Conservation (phyloP, 2,113 vertebrate genomes). For the Coracopsis vasa region DNA sequence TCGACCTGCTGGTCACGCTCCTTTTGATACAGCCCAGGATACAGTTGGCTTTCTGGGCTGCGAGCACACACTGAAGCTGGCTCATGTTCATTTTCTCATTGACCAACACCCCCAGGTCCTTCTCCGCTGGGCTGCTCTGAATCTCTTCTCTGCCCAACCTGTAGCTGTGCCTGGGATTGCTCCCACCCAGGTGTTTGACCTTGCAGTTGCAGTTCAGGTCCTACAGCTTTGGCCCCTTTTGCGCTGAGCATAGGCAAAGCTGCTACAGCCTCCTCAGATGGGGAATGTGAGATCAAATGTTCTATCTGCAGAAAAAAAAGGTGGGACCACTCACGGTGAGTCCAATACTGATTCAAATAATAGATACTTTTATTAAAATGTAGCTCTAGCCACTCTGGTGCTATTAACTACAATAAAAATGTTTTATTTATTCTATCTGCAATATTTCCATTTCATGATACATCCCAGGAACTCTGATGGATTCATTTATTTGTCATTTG, state of each 20-base stretch:
- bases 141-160: no score
- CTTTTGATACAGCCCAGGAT: no score
- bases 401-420: slow-evolving; percentile 52
- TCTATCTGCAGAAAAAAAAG: neutral
- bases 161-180: no score
- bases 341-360: neutral
- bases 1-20: no score
- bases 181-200: no score
- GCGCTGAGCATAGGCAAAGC: neutral
- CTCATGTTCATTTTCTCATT: no score
- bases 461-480: neutral
- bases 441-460: slow-evolving; percentile 45
- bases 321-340: neutral
- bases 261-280: neutral
- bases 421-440: slow-evolving; percentile 56
- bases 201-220: neutral
- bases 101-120: no score
- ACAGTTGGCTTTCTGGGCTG: no score
- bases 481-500: slow-evolving; percentile 62
- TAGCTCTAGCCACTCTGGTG: slow-evolving; percentile 12
- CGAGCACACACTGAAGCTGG: no score
- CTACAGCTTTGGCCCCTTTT: neutral
- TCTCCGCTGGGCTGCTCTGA: no score
- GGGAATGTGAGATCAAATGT: neutral
- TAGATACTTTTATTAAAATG: slow-evolving; percentile 35